phyloP scores from a whole-genome alignment of 2,888 invertebrate species.

The Clistopyga incitator region DNA sequence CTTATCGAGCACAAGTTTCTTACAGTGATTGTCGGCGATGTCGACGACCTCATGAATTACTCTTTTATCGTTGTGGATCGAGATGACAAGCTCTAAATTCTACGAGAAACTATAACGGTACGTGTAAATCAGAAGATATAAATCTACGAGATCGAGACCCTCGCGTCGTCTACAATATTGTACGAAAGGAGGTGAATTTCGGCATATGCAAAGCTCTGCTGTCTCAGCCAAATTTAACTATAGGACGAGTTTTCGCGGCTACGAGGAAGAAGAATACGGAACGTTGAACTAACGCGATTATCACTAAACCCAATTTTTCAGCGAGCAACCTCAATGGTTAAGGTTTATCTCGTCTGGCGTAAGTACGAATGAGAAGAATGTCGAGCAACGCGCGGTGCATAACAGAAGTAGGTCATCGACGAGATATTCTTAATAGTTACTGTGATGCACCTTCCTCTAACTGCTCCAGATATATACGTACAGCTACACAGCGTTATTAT shows the following conservation, averaged over 20 bases:
- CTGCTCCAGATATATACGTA: constrained; percentile 19
- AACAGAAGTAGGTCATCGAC: constrained; percentile 45
- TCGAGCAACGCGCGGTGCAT: constrained; percentile 32
- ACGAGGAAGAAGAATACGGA: constrained; percentile 41
- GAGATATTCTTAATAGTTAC: constrained; percentile 34
- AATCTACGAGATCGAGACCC: constrained; percentile 27
- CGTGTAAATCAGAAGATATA: constrained; percentile 56
- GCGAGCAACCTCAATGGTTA: constrained; percentile 68
- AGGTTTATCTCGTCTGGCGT: constrained; percentile 64
- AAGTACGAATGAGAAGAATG: constrained; percentile 42
- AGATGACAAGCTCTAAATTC: constrained; percentile 41
- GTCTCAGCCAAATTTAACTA: constrained; percentile 70
- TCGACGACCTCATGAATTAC: constrained; percentile 42
- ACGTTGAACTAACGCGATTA: constrained; percentile 74
- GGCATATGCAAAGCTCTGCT: neutral
- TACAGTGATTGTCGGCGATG: neutral
- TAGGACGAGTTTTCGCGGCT: constrained; percentile 69
- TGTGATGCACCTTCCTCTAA: neutral
- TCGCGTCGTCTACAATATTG: constrained; percentile 8
- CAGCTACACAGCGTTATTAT: constrained; percentile 43
- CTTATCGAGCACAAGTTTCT: neutral
- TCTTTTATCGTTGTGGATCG: constrained; percentile 45
- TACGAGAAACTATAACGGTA: constrained; percentile 34
- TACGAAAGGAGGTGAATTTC: neutral
- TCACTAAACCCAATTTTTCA: constrained; percentile 76